Percentiles rank a stretch among this genome's conserved stretches.
Conservation (phyloP, 2,113 vertebrate species). For the Suncus etruscus region DNA sequence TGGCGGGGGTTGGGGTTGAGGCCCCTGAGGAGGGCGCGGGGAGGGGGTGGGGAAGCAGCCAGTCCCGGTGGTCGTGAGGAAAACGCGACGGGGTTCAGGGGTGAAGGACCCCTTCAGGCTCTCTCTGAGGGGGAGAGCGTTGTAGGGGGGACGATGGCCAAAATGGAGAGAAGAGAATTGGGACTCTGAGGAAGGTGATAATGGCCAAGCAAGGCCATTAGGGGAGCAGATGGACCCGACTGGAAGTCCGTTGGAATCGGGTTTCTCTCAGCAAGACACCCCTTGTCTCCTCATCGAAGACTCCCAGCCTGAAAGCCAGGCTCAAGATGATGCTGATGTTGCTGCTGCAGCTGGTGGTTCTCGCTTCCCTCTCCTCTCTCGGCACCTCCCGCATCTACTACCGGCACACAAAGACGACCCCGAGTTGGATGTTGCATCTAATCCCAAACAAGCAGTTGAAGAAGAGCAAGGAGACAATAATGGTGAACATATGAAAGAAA, state of each 20-base stretch:
- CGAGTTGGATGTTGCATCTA: conserved; percentile 90
- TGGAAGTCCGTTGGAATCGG: conserved; percentile 90
- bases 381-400: conserved; percentile 90
- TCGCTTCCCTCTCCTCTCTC: conserved; percentile 88
- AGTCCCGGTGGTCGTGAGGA: conserved; percentile 49
- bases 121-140: too few species aligned
- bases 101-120: not conserved
- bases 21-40: conserved; percentile 66
- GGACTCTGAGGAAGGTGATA: too few species aligned
- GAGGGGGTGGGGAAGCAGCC: conserved; percentile 12
- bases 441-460: conserved; percentile 84
- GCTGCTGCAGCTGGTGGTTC: conserved; percentile 83
- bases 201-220: conserved; percentile 56
- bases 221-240: conserved; percentile 90
- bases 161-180: too few species aligned
- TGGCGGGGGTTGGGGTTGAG: conserved; percentile 73
- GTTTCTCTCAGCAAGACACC: conserved; percentile 91
- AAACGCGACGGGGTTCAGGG: not conserved
- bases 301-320: conserved; percentile 93
- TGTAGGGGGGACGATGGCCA: too few species aligned
- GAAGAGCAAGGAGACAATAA: conserved; percentile 79
- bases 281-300: conserved; percentile 96
- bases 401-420: conserved; percentile 90
- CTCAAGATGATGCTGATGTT: conserved; percentile 87
- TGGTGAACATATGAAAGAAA: conserved; percentile 74